phyloP scores from a whole-genome alignment of 2,113 vertebrate species.

The Rostratula benghalensis region DNA sequence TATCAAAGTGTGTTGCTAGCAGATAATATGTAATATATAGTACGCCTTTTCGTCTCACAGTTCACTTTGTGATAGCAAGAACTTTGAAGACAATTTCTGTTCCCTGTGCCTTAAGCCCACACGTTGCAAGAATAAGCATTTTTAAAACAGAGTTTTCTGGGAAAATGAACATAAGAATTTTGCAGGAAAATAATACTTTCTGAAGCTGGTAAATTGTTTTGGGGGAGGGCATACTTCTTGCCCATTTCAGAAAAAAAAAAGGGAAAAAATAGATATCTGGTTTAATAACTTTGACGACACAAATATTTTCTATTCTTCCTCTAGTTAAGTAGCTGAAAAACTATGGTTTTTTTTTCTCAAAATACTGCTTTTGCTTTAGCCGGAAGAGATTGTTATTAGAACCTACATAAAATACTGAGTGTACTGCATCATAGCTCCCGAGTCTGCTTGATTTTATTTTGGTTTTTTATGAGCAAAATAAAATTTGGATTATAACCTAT shows the following conservation, averaged over 20 bases:
- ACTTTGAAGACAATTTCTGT: not conserved
- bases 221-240: not conserved
- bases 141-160: not conserved
- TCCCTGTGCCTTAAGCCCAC: not conserved
- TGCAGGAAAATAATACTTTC: not conserved
- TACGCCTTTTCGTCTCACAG: accelerated
- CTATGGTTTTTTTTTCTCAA: not conserved
- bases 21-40: not conserved
- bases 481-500: not conserved
- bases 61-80: not conserved
- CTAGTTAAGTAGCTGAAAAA: not conserved
- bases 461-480: not conserved
- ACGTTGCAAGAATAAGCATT: not conserved
- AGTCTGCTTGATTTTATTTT: not conserved
- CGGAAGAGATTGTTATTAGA: not conserved
- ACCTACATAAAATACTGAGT: not conserved
- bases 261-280: not conserved
- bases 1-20: not conserved
- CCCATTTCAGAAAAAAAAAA: no score
- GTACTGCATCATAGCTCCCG: not conserved
- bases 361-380: not conserved
- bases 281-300: not conserved
- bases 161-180: not conserved
- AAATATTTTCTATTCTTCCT: not conserved
- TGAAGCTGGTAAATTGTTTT: not conserved